A percentile compares a stretch with the other conserved stretches of the same genome.
Conservation (phyloP, 2,888 invertebrate genomes). For the Drosophila putrida region DNA sequence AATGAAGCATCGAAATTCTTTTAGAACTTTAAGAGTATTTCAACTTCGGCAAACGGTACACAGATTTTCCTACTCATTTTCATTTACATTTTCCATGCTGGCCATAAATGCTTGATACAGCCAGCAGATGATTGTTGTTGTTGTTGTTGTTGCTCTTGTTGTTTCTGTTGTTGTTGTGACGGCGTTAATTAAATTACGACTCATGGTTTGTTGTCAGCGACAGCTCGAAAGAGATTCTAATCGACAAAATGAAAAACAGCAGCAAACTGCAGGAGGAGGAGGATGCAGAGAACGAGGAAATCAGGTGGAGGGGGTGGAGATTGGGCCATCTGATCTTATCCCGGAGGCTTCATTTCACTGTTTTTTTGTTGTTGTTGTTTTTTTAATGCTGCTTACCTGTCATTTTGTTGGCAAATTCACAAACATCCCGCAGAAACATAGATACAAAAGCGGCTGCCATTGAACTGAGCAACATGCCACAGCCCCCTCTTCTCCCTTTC, state of each 20-base stretch:
- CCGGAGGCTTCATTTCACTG: slow-evolving; percentile 45
- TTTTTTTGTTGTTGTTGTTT: not conserved
- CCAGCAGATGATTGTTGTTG: slow-evolving; percentile 36
- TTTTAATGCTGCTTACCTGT: slow-evolving; percentile 52
- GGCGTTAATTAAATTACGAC: slow-evolving; percentile 61
- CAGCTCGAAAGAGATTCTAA: slow-evolving; percentile 50
- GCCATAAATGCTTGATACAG: slow-evolving; percentile 45
- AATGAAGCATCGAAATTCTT: too few species aligned
- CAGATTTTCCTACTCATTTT: slow-evolving; percentile 34
- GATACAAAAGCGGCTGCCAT: slow-evolving; percentile 27
- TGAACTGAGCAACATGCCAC: slow-evolving; percentile 23
- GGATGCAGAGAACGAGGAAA: not conserved
- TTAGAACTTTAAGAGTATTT: slow-evolving; percentile 1
- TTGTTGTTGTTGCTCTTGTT: slow-evolving; percentile 28
- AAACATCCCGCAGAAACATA: slow-evolving; percentile 23
- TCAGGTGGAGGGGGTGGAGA: not conserved
- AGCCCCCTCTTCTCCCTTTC: too few species aligned
- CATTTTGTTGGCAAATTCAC: slow-evolving; percentile 48
- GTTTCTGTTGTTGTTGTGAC: slow-evolving; percentile 28
- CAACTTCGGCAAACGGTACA: not conserved
- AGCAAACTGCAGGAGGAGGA: not conserved
- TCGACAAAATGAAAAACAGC: slow-evolving; percentile 51
- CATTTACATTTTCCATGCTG: slow-evolving; percentile 54
- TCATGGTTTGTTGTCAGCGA: slow-evolving; percentile 34
- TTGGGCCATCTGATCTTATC: slow-evolving; percentile 44